Evolutionary conservation across 2,113 vertebrate species (phyloP), one percentile per base, ranked within the genome.

Genomic region (Nymphicus hollandicus): DNA sequence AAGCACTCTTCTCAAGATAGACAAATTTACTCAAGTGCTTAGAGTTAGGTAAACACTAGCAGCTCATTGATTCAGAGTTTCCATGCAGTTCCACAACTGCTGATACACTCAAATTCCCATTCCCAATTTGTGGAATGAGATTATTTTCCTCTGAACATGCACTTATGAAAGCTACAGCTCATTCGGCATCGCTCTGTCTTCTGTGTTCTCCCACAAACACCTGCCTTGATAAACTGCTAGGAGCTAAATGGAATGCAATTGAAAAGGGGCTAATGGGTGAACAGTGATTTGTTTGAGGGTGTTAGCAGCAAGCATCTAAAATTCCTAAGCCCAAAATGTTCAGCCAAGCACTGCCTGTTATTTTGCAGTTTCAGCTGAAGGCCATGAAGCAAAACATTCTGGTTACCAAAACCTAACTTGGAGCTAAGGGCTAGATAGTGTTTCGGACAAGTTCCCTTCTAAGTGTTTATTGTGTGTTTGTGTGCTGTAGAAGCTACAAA

Each of bases 1-100:
- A 81, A 90, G 69, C 28, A 93, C 82, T 94, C 55, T 3, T 95
- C 76, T 96, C 64, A 91, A 92, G 77, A 68, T 37, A 88, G 69
- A 81, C 52, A 95, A 90, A 95, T 95, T 97, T 95, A 84, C 72
- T 96, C 56, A 88, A 91, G 93, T 92, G 86, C 89, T 89, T 58
- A 35, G 79, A 96, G 74, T 91, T 63, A 88, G 70, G 61, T 81
- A 85, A 49, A 56, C 49, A 63, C 37, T 88, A 66, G 74, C 27
- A 84, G 46, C 66, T 80, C 80, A 63, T 35, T 71, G 80, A 79
- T 92, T 92, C 61, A 46, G 65, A 83, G 83, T 53, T 86, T 81
- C 49, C 72, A 24, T 55, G 52, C 55, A 78, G 33, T 46, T 52
- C 61, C 55, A 74, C 35, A 89, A 70, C 41, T 63, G 77, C 53